Percentiles rank a stretch among this genome's conserved stretches.
These are phyloP conservation scores for Ips nitidus DNA, from an alignment of 1,140 invertebrate genomes.

Conservation along the genomic window DNA sequence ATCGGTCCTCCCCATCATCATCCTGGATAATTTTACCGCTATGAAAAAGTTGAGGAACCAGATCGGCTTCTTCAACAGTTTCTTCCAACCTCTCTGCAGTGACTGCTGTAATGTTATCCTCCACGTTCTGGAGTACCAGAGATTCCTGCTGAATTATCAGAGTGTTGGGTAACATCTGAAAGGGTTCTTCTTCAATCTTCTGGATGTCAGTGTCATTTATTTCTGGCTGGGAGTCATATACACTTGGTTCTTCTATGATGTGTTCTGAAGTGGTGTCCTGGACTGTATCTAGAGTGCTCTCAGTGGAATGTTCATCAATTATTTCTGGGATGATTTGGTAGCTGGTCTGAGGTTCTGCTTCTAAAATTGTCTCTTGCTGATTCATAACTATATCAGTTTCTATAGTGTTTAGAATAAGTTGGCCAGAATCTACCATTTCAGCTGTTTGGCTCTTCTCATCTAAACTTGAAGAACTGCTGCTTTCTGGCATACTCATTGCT, in stretches of 20 bases:
- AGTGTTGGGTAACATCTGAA: slow-evolving; percentile 48
- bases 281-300: not conserved
- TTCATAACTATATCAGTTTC: not conserved
- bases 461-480: slow-evolving; percentile 18
- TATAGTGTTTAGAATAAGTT: slow-evolving; percentile 10
- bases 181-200: slow-evolving; percentile 35
- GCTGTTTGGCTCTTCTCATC: slow-evolving; percentile 13
- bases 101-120: slow-evolving; percentile 38
- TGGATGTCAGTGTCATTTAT: slow-evolving; percentile 6
- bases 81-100: slow-evolving; percentile 48
- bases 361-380: not conserved
- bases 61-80: slow-evolving; percentile 51
- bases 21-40: slow-evolving; percentile 43
- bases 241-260: not conserved
- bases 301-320: not conserved
- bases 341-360: not conserved
- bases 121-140: slow-evolving; percentile 42
- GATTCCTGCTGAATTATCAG: slow-evolving; percentile 51
- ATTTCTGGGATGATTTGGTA: not conserved
- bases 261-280: slow-evolving; percentile 14
- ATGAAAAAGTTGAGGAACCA: slow-evolving; percentile 45
- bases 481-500: slow-evolving; percentile 21
- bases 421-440: not conserved
- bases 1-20: slow-evolving; percentile 51
- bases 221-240: slow-evolving; percentile 10